Evolutionary conservation across 2,888 invertebrate genomes (phyloP), one percentile per base, ranked within the genome.

Genomic region (Polydrusus pterygomalis): DNA sequence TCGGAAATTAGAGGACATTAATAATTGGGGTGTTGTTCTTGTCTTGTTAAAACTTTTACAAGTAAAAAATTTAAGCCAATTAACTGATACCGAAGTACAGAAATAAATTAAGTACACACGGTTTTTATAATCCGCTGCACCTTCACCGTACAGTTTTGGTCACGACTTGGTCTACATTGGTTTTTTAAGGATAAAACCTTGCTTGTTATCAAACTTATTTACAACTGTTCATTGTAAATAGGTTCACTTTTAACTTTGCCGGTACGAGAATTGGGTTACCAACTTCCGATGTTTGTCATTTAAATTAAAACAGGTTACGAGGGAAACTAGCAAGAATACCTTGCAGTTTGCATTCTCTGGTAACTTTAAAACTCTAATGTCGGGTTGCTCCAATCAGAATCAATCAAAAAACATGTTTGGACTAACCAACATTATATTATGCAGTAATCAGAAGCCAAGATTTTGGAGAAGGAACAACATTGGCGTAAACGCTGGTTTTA

Each of bases 1-100:
- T 60, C 43, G 7, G 25, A 70, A 70, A 60, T 60, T 70, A 70
- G 17, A 60, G 60, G 70, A 60, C 60, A 70, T 70, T 70, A 60
- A 70, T 70, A 70, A 70, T 60, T 70, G 70, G 70, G 30, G 20
- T 25, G 43, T 60, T 60, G 70, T 70, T 58, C 47, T 30, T 25
- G 70, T 70, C 60, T 60, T 70, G 60, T 70, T 60, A 60, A 47
- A 45, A 47, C 58, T 25, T 70, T 43, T 70, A 60, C 70, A 56
- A 43, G 60, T 45, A 58, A 58, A 25, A 70, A 58, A 56, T 60
- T 70, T 60, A 9, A 56, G 34, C 60, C 70, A 70, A 70, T 70
- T 70, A 70, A 70, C 43, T 25, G 60, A 60, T 56, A 58, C 30
- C 49, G 47, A 60, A 70, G 25, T 43, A 43, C 45, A 13, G 15